Percentiles rank a stretch among this genome's conserved stretches.
Evolutionary conservation across 2,797 vertebrate genomes (phyloP).

Genomic region (Phylloscopus collybita): DNA sequence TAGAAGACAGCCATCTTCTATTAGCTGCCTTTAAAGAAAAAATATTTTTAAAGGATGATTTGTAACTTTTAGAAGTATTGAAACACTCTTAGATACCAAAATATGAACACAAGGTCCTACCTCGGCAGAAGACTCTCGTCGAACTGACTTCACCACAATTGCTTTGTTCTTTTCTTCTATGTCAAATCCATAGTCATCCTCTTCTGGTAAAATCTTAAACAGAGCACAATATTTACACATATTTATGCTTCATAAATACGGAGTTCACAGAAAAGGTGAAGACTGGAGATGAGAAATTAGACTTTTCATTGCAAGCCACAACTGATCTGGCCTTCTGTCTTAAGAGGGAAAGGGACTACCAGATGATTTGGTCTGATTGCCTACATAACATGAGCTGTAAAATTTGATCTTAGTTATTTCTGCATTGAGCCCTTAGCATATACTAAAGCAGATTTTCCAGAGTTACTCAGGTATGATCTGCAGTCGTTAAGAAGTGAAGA

Average conservation of each 20-base stretch:
- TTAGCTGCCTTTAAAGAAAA: not conserved
- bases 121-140: conserved; percentile 93
- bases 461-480: not conserved
- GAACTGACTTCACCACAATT: conserved; percentile 92
- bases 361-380: not conserved
- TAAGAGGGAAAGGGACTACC: not conserved
- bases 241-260: not conserved
- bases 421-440: not conserved
- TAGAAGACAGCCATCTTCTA: not conserved
- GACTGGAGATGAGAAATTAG: not conserved
- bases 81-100: not conserved
- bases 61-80: not conserved
- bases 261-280: not conserved
- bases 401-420: not conserved
- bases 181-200: conserved; percentile 96
- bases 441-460: not conserved
- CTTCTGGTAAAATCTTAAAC: conserved; percentile 90
- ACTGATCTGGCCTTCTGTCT: not conserved
- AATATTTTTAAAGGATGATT: not conserved
- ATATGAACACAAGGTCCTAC: conserved; percentile 71
- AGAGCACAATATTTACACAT: not conserved
- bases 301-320: not conserved
- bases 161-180: conserved; percentile 97
- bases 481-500: not conserved
- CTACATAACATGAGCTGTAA: not conserved